A percentile compares a stretch with the other conserved stretches of the same genome.
phyloP scores from a whole-genome alignment of 2,113 vertebrate genomes.

The Nettapus auritus region DNA sequence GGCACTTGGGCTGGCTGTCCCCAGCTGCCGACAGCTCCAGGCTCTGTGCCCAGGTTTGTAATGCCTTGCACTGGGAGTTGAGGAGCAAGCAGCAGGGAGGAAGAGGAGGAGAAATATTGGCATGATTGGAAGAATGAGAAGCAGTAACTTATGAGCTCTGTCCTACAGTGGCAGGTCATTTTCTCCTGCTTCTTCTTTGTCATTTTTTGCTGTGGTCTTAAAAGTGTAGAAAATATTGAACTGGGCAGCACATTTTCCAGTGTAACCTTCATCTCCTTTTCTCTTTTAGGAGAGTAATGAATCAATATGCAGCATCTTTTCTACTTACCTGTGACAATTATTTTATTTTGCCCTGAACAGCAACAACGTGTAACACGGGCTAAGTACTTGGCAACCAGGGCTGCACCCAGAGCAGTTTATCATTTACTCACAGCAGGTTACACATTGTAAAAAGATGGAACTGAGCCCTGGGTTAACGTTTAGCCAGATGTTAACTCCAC shows the following conservation, averaged over 20 bases:
- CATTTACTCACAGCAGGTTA: slow-evolving; percentile 23
- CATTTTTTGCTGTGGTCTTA: background rate
- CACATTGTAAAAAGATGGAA: slow-evolving; percentile 31
- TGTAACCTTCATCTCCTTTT: background rate
- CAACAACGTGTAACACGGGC: background rate
- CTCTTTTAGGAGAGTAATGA: background rate
- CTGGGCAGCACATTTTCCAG: background rate
- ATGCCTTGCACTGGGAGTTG: background rate
- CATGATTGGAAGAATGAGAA: background rate
- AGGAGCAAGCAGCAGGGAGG: background rate
- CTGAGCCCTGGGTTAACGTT: background rate
- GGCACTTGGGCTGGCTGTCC: background rate
- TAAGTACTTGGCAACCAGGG: background rate
- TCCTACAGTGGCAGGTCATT: background rate
- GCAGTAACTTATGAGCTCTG: background rate
- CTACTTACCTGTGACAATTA: background rate
- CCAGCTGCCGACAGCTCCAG: background rate
- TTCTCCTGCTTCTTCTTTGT: background rate
- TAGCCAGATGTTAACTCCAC: slow-evolving; percentile 13
- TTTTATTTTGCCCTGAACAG: background rate
- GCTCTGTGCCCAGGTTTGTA: background rate
- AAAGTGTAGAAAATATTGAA: background rate
- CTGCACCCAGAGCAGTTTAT: slow-evolving; percentile 27
- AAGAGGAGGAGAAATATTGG: background rate
- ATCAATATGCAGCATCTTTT: background rate